Evolutionary conservation across 1,140 invertebrate species (phyloP), one percentile per base, ranked within the genome.

Genomic region (Archivesica marissinica): DNA sequence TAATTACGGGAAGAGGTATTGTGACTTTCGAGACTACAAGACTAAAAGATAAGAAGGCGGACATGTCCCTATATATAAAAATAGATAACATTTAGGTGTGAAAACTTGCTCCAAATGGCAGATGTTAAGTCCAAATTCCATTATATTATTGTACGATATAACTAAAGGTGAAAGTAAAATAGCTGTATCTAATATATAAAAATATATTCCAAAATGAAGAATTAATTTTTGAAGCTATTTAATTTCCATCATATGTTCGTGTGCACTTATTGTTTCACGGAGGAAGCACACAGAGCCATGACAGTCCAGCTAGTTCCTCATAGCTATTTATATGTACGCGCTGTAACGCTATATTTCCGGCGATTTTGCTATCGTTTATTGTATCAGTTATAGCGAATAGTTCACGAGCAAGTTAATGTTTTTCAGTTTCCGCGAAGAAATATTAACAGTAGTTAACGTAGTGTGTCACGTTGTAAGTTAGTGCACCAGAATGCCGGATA

Each of bases 1-100:
- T 54, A n/a, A 20, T 35, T 6, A 30, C 38, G 33, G 23, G 25
- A 54, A 54, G 17, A 23, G 50, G 47, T 56, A 30, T 23, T n/a
- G 59, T 56, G 38, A 50, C 7, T 20, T 76, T 30, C 47, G 7
- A 52, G 33, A 15, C 44, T 28, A 30, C n/a, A 23, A 11, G 35
- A 39, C 23, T 23, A n/a, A 35, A 11, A 76, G 74, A 76, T 76
- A 76, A 76, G 74, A 38, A 76, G 11, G 17, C 28, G 52, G 25
- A 56, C 74, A 76, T 54, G 52, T 54, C 47, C 52, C n/a, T 35
- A 64, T 11, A 64, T 4, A 64, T 33, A 11, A 1, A 15, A 28
- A 35, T 6, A 64, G 59, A 64, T 64, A 64, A 64, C 13, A 35
- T 20, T 17, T 17, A 35, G 7, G 59, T 64, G 59, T 64, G 59